phyloP scores from a whole-genome alignment of 2,113 vertebrate species.

The Ptilonorhynchus violaceus region DNA sequence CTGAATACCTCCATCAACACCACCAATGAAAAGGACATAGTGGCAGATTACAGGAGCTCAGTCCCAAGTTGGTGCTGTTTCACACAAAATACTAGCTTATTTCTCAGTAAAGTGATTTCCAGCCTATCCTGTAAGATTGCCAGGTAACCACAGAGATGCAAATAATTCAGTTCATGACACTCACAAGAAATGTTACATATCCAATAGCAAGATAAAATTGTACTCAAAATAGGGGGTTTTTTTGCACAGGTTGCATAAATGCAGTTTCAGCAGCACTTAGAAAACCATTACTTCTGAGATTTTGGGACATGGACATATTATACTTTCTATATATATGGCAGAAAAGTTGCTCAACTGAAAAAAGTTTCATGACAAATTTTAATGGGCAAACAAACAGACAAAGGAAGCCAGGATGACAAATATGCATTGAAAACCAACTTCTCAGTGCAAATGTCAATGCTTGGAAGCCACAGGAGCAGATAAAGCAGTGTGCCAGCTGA shows the following conservation, averaged over 20 bases:
- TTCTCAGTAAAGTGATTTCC: not conserved
- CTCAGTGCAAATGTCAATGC: not conserved
- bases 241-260: not conserved
- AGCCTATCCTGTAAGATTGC: not conserved
- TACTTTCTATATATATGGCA: not conserved
- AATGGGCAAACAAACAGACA: not conserved
- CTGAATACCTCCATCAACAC: not conserved
- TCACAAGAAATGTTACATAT: not conserved
- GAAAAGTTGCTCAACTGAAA: not conserved
- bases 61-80: not conserved
- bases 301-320: not conserved
- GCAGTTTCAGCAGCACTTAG: not conserved
- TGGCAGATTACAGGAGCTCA: not conserved
- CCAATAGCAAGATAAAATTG: not conserved
- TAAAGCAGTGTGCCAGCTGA: not conserved
- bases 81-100: not conserved
- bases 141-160: not conserved
- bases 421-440: not conserved
- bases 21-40: not conserved
- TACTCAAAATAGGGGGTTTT: not conserved
- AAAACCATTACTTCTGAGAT: not conserved
- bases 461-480: not conserved
- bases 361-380: not conserved
- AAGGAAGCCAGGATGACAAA: not conserved
- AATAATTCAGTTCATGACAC: not conserved